Evolutionary conservation across 64 coral and sea anemone genomes (phyloP).

Genomic region (Astreopora myriophthalma): DNA sequence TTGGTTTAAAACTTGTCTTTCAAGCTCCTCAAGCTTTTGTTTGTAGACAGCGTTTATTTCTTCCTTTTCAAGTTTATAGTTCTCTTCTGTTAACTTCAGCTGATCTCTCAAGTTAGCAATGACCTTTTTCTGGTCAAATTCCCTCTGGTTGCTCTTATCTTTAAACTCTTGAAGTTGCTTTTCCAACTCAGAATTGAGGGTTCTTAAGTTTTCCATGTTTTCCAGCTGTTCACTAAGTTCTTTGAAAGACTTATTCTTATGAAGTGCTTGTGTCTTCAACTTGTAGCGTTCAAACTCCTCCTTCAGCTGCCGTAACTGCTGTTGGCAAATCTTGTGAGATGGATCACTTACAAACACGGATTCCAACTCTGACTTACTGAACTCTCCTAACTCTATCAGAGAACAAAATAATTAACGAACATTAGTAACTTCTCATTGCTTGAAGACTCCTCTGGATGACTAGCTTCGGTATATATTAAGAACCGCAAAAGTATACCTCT

Average conservation of each 20-base stretch:
- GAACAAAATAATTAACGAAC: not conserved
- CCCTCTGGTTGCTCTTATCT: conserved; percentile 52
- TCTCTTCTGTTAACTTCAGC: conserved; percentile 51
- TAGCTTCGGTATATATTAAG: too few species aligned
- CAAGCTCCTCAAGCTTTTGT: conserved; percentile 89
- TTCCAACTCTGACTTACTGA: conserved; percentile 95
- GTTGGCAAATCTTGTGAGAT: conserved; percentile 87
- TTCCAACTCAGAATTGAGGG: conserved; percentile 68
- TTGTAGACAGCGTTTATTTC: conserved; percentile 64
- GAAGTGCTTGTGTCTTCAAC: conserved; percentile 47
- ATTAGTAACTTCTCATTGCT: not conserved
- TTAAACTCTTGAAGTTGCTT: conserved; percentile 77
- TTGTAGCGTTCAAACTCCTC: conserved; percentile 93
- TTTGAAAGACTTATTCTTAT: conserved; percentile 66
- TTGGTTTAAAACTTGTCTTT: conserved; percentile 95
- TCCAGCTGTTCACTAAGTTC: conserved; percentile 65
- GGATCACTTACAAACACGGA: conserved; percentile 83
- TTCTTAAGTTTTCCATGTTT: conserved; percentile 75
- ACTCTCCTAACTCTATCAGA: conserved; percentile 70
- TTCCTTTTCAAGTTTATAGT: conserved; percentile 61
- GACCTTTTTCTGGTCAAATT: conserved; percentile 56
- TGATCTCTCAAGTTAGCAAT: conserved; percentile 50
- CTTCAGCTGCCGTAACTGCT: conserved; percentile 89
- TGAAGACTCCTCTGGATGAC: too few species aligned
- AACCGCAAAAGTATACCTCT: too few species aligned